Evolutionary conservation across 1,140 invertebrate genomes (phyloP), one percentile per base, ranked within the genome.

Genomic region (Calephelis nemesis): DNA sequence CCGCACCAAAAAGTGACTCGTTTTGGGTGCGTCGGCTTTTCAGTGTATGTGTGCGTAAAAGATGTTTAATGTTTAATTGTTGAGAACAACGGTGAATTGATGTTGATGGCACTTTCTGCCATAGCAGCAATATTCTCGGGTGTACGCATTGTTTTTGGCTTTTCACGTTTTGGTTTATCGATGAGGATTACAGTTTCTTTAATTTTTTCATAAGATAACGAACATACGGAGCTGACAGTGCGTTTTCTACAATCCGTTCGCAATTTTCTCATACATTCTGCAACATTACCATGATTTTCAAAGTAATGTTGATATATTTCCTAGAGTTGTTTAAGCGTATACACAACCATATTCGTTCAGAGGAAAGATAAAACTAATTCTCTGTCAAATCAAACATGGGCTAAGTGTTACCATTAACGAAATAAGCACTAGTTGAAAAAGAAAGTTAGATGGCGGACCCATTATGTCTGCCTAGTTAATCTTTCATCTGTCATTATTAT

Each of bases 1-100:
- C 69, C 73, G 60, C 74, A 79, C 75, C 72, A 84, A 80, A 90
- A 81, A 69, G 82, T 84, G 70, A 79, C 62, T 71, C 72, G 67
- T 73, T 83, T 73, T 62, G 82, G 71, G 72, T 71, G 70, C 50
- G 70, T 71, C 65, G 78, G 60, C 52, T 50, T 65, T 65, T 49
- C 47, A 52, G 39, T 65, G 63, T 50, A 65, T 49, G 63, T 49
- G 47, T 65, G 63, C n/a, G n/a, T n/a, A n/a, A n/a, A n/a, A n/a
- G n/a, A n/a, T n/a, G n/a, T n/a, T n/a, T n/a, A n/a, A n/a, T n/a
- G n/a, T n/a, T n/a, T n/a, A n/a, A n/a, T n/a, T n/a, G n/a, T n/a
- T n/a, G n/a, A n/a, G n/a, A n/a, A n/a, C n/a, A n/a, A n/a, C n/a
- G n/a, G n/a, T n/a, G n/a, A n/a, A n/a, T n/a, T n/a, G n/a, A n/a